Conservation (phyloP, 1,140 invertebrate species). For the Drosophila leontia region DNA sequence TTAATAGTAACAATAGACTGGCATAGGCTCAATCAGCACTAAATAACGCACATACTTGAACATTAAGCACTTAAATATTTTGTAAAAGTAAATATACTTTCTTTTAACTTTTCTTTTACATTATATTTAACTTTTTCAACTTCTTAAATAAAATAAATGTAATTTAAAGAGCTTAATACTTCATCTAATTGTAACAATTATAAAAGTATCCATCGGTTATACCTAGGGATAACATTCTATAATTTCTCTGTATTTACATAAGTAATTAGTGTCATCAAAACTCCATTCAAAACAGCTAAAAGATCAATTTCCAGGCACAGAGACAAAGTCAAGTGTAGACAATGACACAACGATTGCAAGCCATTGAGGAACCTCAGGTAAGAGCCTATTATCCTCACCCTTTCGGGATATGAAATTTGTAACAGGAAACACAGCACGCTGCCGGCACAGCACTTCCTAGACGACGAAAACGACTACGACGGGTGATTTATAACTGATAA, state of each 20-base stretch:
- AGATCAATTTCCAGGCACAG: slow-evolving; percentile 28
- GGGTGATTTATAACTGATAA: slow-evolving; percentile 76
- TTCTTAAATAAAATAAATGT: no score
- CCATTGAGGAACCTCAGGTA: slow-evolving; percentile 27
- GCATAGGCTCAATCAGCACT: no score
- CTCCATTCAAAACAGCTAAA: slow-evolving; percentile 21
- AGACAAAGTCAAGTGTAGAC: slow-evolving; percentile 35
- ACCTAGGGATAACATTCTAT: no score
- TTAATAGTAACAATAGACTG: no score
- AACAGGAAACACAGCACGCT: slow-evolving; percentile 53
- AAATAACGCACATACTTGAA: no score
- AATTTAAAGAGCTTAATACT: background rate
- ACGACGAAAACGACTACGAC: background rate
- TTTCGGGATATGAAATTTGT: slow-evolving; percentile 1
- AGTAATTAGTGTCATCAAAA: slow-evolving; percentile 22
- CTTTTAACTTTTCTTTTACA: no score
- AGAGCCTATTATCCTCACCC: slow-evolving; percentile 5
- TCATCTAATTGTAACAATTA: background rate
- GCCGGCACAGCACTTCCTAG: slow-evolving; percentile 59
- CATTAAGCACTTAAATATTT: no score
- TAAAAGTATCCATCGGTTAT: background rate
- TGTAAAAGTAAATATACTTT: no score
- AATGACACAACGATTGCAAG: slow-evolving; percentile 20
- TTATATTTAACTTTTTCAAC: no score
- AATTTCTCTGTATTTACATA: background rate